Evolutionary conservation across 1,140 invertebrate genomes (phyloP).

Genomic region (Dinoponera quadriceps): DNA sequence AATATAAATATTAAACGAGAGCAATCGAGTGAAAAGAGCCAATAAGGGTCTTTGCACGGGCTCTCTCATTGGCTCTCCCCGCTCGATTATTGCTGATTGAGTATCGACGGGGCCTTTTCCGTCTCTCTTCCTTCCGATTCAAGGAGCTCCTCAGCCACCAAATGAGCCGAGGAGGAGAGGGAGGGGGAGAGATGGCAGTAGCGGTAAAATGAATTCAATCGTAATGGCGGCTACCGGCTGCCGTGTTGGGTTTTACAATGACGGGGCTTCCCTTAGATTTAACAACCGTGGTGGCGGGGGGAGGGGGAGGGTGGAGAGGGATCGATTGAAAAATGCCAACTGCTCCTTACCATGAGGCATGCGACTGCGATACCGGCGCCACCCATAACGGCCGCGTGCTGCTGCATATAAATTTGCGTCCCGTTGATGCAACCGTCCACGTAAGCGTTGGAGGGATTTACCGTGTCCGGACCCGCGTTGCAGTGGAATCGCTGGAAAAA

Average conservation of each 20-base stretch:
- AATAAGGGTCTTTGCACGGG: too few relatives aligned
- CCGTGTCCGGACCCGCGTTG: slow-evolving; percentile 85
- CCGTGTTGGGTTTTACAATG: not conserved
- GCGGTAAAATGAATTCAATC: slow-evolving; percentile 5
- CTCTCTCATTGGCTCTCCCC: too few relatives aligned
- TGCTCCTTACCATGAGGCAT: slow-evolving; percentile 89
- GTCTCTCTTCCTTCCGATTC: too few relatives aligned
- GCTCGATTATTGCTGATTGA: too few relatives aligned
- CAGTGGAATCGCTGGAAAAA: slow-evolving; percentile 87
- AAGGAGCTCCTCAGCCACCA: too few relatives aligned
- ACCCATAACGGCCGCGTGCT: slow-evolving; percentile 92
- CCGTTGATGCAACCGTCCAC: slow-evolving; percentile 90
- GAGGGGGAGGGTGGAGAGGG: too few relatives aligned
- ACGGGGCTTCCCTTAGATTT: not conserved
- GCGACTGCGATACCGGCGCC: slow-evolving; percentile 93
- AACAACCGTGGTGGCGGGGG: too few relatives aligned
- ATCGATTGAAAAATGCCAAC: slow-evolving; percentile 38
- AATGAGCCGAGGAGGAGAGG: too few relatives aligned
- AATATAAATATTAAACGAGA: too few relatives aligned
- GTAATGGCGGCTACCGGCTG: not conserved
- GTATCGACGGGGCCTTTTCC: too few relatives aligned
- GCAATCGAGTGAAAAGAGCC: too few relatives aligned
- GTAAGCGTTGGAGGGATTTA: slow-evolving; percentile 88
- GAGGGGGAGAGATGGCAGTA: not conserved
- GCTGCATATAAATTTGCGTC: slow-evolving; percentile 90